Conservation (phyloP, 1,140 invertebrate species). For the Harpegnathos saltator region DNA sequence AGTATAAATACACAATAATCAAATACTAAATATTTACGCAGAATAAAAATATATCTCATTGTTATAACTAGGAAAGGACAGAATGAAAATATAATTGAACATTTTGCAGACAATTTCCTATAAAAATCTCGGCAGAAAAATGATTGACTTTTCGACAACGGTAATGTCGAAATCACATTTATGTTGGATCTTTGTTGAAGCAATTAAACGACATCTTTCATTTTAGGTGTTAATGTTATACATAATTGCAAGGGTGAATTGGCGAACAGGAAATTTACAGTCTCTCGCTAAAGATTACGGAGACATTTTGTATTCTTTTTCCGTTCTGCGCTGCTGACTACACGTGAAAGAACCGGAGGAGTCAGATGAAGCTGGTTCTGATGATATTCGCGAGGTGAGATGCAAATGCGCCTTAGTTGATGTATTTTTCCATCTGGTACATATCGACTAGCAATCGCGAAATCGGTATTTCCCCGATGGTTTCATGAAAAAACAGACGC, state of each 20-base stretch:
- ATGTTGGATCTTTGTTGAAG: constrained; percentile 10
- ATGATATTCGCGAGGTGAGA: neutral
- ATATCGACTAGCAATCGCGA: constrained; percentile 93
- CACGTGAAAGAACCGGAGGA: constrained; percentile 7
- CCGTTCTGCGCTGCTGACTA: neutral
- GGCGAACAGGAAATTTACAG: constrained; percentile 18
- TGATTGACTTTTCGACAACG: neutral
- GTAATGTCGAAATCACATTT: constrained; percentile 1
- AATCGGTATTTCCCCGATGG: constrained; percentile 94
- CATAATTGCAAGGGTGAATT: neutral
- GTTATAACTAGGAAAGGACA: neutral
- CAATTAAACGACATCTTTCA: neutral
- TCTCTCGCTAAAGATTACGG: constrained; percentile 31
- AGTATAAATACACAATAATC: constrained; percentile 4
- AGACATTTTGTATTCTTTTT: constrained; percentile 20
- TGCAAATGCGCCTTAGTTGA: constrained; percentile 31
- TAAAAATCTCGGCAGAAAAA: constrained; percentile 6
- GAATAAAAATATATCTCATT: neutral
- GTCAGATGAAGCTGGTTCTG: constrained; percentile 28
- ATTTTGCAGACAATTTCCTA: neutral
- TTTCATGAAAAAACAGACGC: constrained; percentile 94
- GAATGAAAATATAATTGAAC: neutral
- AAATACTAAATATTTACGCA: neutral
- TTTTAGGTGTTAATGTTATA: neutral
- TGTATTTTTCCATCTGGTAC: constrained; percentile 86